Percentiles rank a stretch among this genome's conserved stretches.
phyloP scores from a whole-genome alignment of 2,888 invertebrate species.

The Parelbella ahira region DNA sequence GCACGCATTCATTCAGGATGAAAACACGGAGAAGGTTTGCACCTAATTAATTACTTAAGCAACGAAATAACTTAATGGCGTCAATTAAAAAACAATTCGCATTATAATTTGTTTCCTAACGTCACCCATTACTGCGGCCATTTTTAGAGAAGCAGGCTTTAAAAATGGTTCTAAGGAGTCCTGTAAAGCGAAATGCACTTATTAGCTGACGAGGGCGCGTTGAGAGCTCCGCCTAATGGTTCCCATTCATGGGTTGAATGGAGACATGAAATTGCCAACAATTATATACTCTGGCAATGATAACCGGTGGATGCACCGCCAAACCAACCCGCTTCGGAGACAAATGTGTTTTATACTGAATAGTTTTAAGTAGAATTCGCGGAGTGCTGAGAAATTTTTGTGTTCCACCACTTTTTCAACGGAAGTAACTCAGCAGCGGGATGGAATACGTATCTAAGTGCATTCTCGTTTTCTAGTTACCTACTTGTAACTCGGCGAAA shows the following conservation, averaged over 20 bases:
- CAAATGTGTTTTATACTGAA: slow-evolving; percentile 24
- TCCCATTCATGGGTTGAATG: slow-evolving; percentile 74
- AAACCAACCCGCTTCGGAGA: slow-evolving; percentile 48
- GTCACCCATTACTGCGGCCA: slow-evolving; percentile 35
- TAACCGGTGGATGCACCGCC: slow-evolving; percentile 68
- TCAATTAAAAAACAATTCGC: slow-evolving; percentile 51
- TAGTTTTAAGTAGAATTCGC: slow-evolving; percentile 24
- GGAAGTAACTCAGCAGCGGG: slow-evolving; percentile 23
- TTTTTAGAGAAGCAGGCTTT: slow-evolving; percentile 53
- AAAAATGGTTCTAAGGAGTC: slow-evolving; percentile 72
- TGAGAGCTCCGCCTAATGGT: slow-evolving; percentile 74
- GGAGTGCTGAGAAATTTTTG: slow-evolving; percentile 21
- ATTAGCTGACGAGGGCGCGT: slow-evolving; percentile 72
- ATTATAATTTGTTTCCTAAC: slow-evolving; percentile 48
- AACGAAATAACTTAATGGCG: slow-evolving; percentile 54
- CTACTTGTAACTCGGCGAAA: slow-evolving; percentile 10
- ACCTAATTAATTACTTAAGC: slow-evolving; percentile 41
- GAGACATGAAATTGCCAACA: slow-evolving; percentile 76
- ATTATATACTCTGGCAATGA: slow-evolving; percentile 78
- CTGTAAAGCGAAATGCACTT: slow-evolving; percentile 77
- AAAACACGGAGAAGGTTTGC: slow-evolving; percentile 11
- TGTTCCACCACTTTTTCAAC: slow-evolving; percentile 21
- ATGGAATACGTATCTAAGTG: slow-evolving; percentile 19
- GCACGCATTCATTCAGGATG: slow-evolving; percentile 3
- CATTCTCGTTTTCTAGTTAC: slow-evolving; percentile 10